Percentiles rank a stretch among this genome's conserved stretches.
Evolutionary conservation across 2,113 vertebrate genomes (phyloP).

Genomic region (Ammodytes dubius): DNA sequence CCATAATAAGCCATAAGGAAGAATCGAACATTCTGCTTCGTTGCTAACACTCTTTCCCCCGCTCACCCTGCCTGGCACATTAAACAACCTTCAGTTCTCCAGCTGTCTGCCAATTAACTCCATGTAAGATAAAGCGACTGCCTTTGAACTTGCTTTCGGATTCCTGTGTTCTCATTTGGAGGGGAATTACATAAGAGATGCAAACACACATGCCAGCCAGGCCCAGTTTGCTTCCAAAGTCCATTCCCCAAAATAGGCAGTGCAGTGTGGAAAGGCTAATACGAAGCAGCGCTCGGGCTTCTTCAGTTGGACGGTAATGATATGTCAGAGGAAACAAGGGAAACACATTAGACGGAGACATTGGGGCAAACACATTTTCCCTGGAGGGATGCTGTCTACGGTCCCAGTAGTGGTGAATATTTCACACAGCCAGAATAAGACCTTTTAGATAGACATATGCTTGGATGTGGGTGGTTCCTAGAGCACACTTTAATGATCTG

Average conservation of each 20-base stretch:
- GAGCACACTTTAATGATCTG: neutral
- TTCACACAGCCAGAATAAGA: conserved; percentile 61
- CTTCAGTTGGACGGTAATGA: conserved; percentile 21
- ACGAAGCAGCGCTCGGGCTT: conserved; percentile 35
- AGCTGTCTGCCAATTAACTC: conserved; percentile 46
- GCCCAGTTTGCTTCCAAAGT: conserved; percentile 34
- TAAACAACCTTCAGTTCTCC: conserved; percentile 57
- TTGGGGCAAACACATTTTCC: conserved; percentile 29
- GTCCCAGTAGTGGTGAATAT: conserved; percentile 56
- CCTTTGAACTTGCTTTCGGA: conserved; percentile 47
- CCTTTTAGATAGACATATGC: conserved; percentile 27
- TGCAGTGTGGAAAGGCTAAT: conserved; percentile 22
- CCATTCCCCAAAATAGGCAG: conserved; percentile 48
- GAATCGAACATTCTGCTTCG: conserved; percentile 40
- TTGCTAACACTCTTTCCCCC: conserved; percentile 8
- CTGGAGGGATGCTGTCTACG: conserved; percentile 7
- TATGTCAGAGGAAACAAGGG: conserved; percentile 54
- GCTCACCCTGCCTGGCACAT: conserved; percentile 33
- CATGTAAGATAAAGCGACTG: conserved; percentile 42
- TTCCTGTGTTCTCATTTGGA: conserved; percentile 34
- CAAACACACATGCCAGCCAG: conserved; percentile 31
- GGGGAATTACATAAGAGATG: conserved; percentile 60
- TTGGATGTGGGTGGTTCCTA: conserved; percentile 32
- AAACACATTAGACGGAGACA: conserved; percentile 64
- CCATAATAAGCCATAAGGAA: conserved; percentile 45